These are phyloP conservation scores for Leptopilina boulardi DNA, from an alignment of 1,140 invertebrate species.

Conservation along the genomic window DNA sequence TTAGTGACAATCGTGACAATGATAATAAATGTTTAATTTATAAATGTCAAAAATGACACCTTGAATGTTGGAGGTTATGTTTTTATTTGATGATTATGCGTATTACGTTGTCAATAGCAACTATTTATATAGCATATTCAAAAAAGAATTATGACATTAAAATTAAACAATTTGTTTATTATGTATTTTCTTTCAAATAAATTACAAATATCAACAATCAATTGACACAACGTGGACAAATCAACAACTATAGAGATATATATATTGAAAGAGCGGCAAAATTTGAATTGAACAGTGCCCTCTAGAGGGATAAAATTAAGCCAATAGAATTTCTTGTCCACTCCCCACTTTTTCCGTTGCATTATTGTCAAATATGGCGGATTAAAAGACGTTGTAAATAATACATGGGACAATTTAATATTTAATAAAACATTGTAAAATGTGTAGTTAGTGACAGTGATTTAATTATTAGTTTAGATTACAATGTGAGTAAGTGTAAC, in stretches of 20 bases:
- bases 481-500: background rate
- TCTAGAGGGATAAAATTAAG: background rate
- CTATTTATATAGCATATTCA: too few relatives aligned
- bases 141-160: too few relatives aligned
- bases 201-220: too few relatives aligned
- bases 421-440: background rate
- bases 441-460: conserved; percentile 7
- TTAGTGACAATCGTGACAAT: too few relatives aligned
- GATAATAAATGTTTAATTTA: too few relatives aligned
- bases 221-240: too few relatives aligned
- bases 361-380: conserved; percentile 15
- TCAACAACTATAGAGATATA: too few relatives aligned
- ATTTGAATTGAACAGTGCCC: background rate
- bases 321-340: background rate
- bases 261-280: background rate
- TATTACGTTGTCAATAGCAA: too few relatives aligned
- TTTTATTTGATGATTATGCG: too few relatives aligned
- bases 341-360: background rate
- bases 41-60: too few relatives aligned
- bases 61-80: too few relatives aligned
- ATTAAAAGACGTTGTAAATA: conserved; percentile 15
- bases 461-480: background rate
- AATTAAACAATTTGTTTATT: conserved; percentile 39
- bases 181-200: conserved; percentile 2
- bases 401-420: background rate